Base-by-base conservation (phyloP, 2,888 invertebrate species). In the Hydropsyche betteni region DNA sequence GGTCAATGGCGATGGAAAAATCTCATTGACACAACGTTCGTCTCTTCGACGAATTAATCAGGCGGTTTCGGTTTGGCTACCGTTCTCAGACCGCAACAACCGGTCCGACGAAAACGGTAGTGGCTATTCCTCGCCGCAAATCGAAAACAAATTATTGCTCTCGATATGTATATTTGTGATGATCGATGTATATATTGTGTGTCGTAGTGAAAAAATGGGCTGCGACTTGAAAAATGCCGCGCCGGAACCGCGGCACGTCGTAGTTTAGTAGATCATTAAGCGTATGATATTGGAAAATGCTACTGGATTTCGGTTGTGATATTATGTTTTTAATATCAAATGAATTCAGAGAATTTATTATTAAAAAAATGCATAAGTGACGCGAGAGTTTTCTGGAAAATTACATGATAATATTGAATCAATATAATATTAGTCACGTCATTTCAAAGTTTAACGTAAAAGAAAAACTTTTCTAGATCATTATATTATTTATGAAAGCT, bases 71-170 rank as follows among this genome's bases (percentile, higher is more conserved):
- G 14, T 58, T 58, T 24, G 58, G 58, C 58, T 58, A 58, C 58
- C 58, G 58, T 5, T 58, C 58, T 58, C 24, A 14, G 58, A 58
- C 58, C 58, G 58, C 58, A 58, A 58, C 14, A 64, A 64, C 64
- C 36, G 36, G 64, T 58, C 52, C n/a, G 72, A 16, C 38, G 58
- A 55, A 72, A 72, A 72, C 72, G 61, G 72, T 72, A 72, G 72
- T 58, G 61, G 53, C 14, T 34, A 51, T 14, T 36, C 64, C 64
- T 34, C 58, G 55, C 72, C 72, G 72, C 72, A 72, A 72, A 70
- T 34, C 72, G 55, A 72, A 72, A 72, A 72, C 58, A 72, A 72
- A 72, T 72, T 72, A 72, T 70, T 69, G 14, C 52, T 12, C 14
- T 55, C 58, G 55, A 36, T 69, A 14, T 69, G 69, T 38, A 44